Percentiles rank a stretch among this genome's conserved stretches.
These are phyloP conservation scores for Eulithis prunata DNA, from an alignment of 2,888 invertebrate genomes.

Conservation along the genomic window DNA sequence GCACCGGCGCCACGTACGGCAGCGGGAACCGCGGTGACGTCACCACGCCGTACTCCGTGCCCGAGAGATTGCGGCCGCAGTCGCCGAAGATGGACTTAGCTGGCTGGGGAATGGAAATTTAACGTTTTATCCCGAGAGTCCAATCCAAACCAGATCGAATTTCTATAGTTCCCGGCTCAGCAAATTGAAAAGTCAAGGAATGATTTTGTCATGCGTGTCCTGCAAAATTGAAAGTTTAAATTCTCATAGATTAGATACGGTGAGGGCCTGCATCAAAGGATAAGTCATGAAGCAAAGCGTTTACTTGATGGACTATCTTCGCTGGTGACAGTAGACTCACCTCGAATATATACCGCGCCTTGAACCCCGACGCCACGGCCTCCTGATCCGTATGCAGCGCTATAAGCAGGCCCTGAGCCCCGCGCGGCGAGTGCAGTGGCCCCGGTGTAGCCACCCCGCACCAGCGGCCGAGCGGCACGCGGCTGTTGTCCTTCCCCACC, in stretches of 20 bases:
- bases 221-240: too few relatives aligned
- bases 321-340: slow-evolving; percentile 46
- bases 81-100: slow-evolving; percentile 95
- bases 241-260: too few relatives aligned
- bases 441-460: slow-evolving; percentile 96
- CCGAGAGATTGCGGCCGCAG: slow-evolving; percentile 96
- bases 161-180: too few relatives aligned
- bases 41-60: slow-evolving; percentile 91
- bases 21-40: slow-evolving; percentile 96
- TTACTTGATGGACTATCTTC: too few relatives aligned
- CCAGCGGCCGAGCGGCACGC: slow-evolving; percentile 95
- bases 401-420: slow-evolving; percentile 94
- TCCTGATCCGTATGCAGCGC: slow-evolving; percentile 94
- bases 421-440: slow-evolving; percentile 96
- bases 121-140: neutral
- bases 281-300: too few relatives aligned
- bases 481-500: slow-evolving; percentile 91
- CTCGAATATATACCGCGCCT: slow-evolving; percentile 97
- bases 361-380: slow-evolving; percentile 97
- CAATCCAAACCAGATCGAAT: too few relatives aligned
- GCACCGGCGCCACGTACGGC: slow-evolving; percentile 93
- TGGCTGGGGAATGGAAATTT: slow-evolving; percentile 62
- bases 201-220: too few relatives aligned
- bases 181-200: too few relatives aligned
- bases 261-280: too few relatives aligned